phyloP scores from a whole-genome alignment of 2,888 invertebrate genomes.

The Crepidodera aurea region DNA sequence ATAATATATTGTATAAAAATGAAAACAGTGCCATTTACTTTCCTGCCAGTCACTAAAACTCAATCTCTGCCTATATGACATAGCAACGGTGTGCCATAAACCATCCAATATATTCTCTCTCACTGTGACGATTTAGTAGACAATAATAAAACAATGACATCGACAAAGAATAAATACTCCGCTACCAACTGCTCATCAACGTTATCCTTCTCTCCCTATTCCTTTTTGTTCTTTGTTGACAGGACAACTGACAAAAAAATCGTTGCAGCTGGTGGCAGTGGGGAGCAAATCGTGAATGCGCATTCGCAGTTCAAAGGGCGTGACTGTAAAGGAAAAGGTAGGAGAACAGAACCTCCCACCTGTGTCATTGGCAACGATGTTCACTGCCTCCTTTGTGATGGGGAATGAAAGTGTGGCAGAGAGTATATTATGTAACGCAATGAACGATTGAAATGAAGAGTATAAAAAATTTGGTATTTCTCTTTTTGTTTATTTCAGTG shows the following conservation, averaged over 20 bases:
- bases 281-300: slow-evolving; percentile 43
- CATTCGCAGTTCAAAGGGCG: slow-evolving; percentile 47
- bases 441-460: too few species aligned
- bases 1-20: too few species aligned
- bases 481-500: too few species aligned
- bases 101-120: slow-evolving; percentile 1
- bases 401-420: slow-evolving; percentile 5
- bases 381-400: slow-evolving; percentile 31
- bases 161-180: slow-evolving; percentile 29
- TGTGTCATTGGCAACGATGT: slow-evolving; percentile 36
- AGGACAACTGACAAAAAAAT: slow-evolving; percentile 55
- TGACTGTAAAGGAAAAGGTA: slow-evolving; percentile 4
- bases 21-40: too few species aligned
- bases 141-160: slow-evolving; percentile 37
- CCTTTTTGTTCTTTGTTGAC: slow-evolving; percentile 52
- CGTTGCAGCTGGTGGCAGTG: slow-evolving; percentile 55
- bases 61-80: slow-evolving; percentile 29
- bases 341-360: slow-evolving; percentile 37
- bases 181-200: slow-evolving; percentile 49
- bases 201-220: slow-evolving; percentile 39
- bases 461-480: too few species aligned
- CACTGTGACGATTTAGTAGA: slow-evolving; percentile 20
- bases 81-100: slow-evolving; percentile 29
- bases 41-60: too few species aligned
- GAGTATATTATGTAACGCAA: too few species aligned